Conservation (phyloP, 2,797 vertebrate genomes). For the Chiloscyllium punctatum region DNA sequence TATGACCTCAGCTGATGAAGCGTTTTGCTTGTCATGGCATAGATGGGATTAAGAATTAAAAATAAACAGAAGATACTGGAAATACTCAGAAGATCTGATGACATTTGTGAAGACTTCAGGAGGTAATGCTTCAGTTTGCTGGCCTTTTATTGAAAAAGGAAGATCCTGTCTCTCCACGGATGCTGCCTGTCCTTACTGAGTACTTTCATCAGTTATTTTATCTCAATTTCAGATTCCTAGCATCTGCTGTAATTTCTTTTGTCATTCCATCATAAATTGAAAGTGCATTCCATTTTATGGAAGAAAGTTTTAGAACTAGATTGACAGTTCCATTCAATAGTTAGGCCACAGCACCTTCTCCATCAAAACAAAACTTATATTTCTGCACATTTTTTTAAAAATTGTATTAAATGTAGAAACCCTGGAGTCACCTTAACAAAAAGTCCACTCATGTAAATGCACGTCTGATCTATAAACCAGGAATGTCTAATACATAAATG, state of each 20-base stretch:
- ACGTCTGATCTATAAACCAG: background rate
- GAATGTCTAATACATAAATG: background rate
- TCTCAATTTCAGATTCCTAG: no score
- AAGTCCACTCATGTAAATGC: background rate
- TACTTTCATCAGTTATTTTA: no score
- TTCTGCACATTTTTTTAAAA: background rate
- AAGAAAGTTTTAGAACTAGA: background rate
- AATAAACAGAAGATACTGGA: no score
- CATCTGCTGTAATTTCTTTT: no score
- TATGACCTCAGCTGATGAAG: background rate
- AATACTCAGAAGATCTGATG: no score
- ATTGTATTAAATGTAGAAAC: background rate
- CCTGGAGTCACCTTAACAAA: background rate
- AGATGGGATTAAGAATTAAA: background rate
- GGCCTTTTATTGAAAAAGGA: no score
- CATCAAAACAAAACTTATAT: background rate
- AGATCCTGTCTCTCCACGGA: no score
- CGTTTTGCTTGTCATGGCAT: background rate
- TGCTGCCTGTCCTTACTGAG: no score
- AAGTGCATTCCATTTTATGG: background rate
- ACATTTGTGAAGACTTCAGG: no score
- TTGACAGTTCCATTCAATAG: background rate
- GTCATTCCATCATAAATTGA: background rate
- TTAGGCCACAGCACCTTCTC: background rate
- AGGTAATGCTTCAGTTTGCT: no score